A percentile compares a stretch with the other conserved stretches of the same genome.
These are phyloP conservation scores for Merops nubicus DNA, from an alignment of 2,113 vertebrate genomes.

Conservation along the genomic window DNA sequence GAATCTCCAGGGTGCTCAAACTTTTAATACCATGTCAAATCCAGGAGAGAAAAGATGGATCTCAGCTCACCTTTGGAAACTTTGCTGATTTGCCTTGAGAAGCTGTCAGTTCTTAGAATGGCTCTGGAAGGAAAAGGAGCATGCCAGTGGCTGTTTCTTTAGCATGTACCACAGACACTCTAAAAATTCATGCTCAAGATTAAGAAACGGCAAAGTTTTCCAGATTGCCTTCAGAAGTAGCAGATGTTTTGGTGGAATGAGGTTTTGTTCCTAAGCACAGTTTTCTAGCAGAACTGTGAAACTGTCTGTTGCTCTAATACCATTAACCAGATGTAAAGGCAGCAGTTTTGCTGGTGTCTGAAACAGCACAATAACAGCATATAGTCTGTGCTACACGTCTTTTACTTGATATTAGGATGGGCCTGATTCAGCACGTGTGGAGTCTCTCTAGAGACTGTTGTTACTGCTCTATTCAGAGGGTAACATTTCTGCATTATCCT, in stretches of 20 bases:
- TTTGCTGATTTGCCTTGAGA: background rate
- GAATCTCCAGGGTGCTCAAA: background rate
- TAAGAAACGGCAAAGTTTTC: background rate
- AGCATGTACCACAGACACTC: background rate
- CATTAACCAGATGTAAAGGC: background rate
- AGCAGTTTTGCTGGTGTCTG: background rate
- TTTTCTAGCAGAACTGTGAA: background rate
- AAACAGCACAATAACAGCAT: accelerated
- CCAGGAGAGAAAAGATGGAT: background rate
- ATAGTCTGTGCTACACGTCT: background rate
- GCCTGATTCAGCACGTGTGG: background rate
- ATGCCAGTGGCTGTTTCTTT: background rate
- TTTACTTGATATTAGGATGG: background rate
- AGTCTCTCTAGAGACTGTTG: background rate
- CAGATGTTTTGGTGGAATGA: background rate
- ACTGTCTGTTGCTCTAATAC: background rate
- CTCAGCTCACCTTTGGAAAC: background rate
- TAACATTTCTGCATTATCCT: accelerated
- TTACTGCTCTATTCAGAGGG: background rate
- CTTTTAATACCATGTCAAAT: background rate
- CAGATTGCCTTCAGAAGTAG: too few relatives aligned
- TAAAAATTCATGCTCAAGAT: accelerated
- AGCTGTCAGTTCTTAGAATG: background rate
- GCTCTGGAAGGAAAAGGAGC: background rate
- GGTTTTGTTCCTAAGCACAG: background rate